Base-by-base conservation (phyloP, 2,797 vertebrate genomes). In the Staurois parvus region DNA sequence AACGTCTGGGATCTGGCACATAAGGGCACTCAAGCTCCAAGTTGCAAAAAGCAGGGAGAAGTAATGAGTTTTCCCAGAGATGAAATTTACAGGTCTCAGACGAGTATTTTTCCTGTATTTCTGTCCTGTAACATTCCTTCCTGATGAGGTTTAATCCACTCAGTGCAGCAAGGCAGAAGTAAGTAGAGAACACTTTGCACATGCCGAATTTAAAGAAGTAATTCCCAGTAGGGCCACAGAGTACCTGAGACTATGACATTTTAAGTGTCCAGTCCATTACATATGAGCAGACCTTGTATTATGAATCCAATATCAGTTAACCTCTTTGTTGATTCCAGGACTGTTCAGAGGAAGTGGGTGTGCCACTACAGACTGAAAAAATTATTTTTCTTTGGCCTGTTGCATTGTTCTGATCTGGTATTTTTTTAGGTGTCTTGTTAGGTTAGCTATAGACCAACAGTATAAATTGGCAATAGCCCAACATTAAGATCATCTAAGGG, bases 1-100 rank as follows among this genome's bases (percentile, higher is more conserved):
- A 82, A 52, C 45, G 80, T 82, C 79, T 86, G 21, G 56, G 68
- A 72, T 83, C 80, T 87, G 85, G 85, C 85, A 59, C 80, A 72
- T 70, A 74, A 26, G 81, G 85, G 81, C 68, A 74, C 69, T 72
- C 75, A 78, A 67, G 52, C 74, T 78, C 48, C 26, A 29, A 77
- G 68, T 69, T 79, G 85, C 56, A 83, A 80, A 73, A 77, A 76
- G 56, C n/a, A 76, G 66, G 72, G 85, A 77, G 30, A 83, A 72
- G 73, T 87, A 87, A 87, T 87, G 85, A 83, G 80, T 87, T 87
- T n/a, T 87, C 85, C 85, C 85, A 87, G 85, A 87, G 85, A 87
- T 87, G 85, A 87, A 86, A 79, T 83, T 87, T 87, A 87, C 85
- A 87, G 85, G 85, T 87, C 85, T 87, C 81, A 77, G 81, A 79